Evolutionary conservation across 1,140 invertebrate species (phyloP).

Genomic region (Octopus bimaculoides): DNA sequence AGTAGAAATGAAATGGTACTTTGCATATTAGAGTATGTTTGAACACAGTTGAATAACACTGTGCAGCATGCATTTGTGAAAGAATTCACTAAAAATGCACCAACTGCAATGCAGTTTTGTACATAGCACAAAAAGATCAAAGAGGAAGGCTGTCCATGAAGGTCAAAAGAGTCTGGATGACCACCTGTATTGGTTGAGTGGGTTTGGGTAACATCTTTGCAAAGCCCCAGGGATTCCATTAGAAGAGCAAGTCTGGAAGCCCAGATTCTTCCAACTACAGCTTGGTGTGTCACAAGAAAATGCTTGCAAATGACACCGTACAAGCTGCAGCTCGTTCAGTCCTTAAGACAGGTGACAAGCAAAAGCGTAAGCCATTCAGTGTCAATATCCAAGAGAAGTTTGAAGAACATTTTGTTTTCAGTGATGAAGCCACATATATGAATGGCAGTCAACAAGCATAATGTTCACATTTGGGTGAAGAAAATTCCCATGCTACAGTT

Average conservation of each 20-base stretch:
- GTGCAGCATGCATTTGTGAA: too few relatives aligned
- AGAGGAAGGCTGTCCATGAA: too few relatives aligned
- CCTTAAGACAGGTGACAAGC: background rate
- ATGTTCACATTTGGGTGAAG: background rate
- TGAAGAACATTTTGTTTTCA: background rate
- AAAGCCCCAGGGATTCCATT: background rate
- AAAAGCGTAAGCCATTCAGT: too few relatives aligned
- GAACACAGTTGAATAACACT: too few relatives aligned
- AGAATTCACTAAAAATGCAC: too few relatives aligned
- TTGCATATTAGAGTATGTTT: too few relatives aligned
- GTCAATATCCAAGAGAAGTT: background rate
- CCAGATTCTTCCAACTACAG: background rate
- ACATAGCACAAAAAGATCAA: too few relatives aligned
- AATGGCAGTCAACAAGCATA: constrained; percentile 1
- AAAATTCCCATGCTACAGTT: background rate
- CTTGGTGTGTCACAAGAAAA: background rate
- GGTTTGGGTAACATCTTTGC: background rate
- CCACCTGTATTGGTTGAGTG: background rate
- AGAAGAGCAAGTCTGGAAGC: background rate
- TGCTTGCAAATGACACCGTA: background rate
- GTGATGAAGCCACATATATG: background rate
- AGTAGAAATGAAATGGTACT: too few relatives aligned
- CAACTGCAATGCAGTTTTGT: too few relatives aligned
- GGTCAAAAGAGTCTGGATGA: background rate
- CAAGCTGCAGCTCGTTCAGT: background rate